Conservation (phyloP, 2,797 vertebrate genomes). For the Margarornis squamiger region DNA sequence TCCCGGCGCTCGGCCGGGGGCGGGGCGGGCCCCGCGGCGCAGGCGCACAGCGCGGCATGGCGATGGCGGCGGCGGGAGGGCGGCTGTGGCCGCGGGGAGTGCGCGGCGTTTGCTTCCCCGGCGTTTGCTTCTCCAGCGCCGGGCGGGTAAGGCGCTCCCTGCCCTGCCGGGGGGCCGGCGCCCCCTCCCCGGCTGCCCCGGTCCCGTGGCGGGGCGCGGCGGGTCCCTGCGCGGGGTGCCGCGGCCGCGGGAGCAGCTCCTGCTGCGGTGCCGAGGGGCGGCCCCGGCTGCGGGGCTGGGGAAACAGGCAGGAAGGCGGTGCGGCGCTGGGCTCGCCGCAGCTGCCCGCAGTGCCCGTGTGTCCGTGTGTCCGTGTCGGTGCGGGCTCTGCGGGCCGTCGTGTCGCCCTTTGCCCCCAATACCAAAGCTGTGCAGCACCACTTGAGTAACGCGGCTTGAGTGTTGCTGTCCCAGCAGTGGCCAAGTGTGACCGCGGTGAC, state of each 20-base stretch:
- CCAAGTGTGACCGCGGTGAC: not conserved
- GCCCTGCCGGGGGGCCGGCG: no score
- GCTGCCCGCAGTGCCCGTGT: no score
- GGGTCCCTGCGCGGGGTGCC: no score
- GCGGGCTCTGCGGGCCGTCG: rapidly evolving
- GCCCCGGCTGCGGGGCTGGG: not conserved
- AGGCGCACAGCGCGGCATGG: not conserved
- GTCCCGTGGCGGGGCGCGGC: no score
- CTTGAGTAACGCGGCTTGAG: rapidly evolving
- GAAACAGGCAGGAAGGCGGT: no score
- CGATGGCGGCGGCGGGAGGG: not conserved
- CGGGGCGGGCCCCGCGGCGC: not conserved
- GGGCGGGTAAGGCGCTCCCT: conserved; percentile 15
- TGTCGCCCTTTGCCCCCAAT: not conserved
- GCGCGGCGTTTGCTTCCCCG: no score
- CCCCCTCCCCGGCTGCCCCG: no score
- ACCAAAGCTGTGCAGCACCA: rapidly evolving
- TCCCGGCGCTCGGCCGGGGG: no score
- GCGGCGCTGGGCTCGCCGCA: not conserved
- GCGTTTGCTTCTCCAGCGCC: not conserved
- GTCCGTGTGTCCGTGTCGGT: rapidly evolving
- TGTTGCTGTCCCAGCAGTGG: rapidly evolving
- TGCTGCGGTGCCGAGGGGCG: not conserved
- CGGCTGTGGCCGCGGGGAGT: rapidly evolving
- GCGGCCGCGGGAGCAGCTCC: no score